Conservation (phyloP, 2,888 invertebrate genomes). For the Dryococelus australis region DNA sequence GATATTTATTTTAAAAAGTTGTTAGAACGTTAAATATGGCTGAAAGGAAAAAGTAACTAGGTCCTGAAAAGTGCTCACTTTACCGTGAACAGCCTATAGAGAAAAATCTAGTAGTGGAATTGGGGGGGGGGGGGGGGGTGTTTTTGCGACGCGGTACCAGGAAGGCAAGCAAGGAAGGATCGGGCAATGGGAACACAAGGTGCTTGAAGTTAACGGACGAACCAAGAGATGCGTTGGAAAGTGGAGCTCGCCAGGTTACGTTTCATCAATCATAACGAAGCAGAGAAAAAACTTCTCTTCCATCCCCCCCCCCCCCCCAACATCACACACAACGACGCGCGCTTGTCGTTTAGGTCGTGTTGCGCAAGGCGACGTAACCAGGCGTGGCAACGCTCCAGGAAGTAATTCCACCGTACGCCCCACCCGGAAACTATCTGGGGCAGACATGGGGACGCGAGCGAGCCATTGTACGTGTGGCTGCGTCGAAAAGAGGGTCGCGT, state of each 20-base stretch:
- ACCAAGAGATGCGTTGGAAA: background rate
- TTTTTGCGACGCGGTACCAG: background rate
- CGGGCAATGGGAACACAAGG: too few species aligned
- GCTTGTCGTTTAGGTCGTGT: background rate
- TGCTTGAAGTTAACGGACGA: background rate
- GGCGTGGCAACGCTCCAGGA: background rate
- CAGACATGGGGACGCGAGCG: background rate
- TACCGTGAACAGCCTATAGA: too few species aligned
- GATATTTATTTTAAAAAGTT: too few species aligned
- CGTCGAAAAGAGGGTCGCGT: too few species aligned
- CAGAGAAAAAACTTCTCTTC: background rate
- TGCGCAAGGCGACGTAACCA: background rate
- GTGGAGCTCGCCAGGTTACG: background rate
- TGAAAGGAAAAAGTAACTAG: too few species aligned
- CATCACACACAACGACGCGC: too few species aligned
- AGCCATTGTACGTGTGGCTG: too few species aligned
- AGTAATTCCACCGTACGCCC: background rate
- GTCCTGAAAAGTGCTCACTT: too few species aligned
- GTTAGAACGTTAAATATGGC: too few species aligned
- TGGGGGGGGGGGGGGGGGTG: too few species aligned
- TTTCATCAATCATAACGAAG: conserved; percentile 16
- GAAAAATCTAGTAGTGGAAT: too few species aligned
- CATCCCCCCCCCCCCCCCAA: too few species aligned
- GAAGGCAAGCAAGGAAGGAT: background rate
- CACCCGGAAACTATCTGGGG: background rate